These are phyloP conservation scores for Chaetops frenatus DNA, from an alignment of 2,113 vertebrate species.

Conservation along the genomic window DNA sequence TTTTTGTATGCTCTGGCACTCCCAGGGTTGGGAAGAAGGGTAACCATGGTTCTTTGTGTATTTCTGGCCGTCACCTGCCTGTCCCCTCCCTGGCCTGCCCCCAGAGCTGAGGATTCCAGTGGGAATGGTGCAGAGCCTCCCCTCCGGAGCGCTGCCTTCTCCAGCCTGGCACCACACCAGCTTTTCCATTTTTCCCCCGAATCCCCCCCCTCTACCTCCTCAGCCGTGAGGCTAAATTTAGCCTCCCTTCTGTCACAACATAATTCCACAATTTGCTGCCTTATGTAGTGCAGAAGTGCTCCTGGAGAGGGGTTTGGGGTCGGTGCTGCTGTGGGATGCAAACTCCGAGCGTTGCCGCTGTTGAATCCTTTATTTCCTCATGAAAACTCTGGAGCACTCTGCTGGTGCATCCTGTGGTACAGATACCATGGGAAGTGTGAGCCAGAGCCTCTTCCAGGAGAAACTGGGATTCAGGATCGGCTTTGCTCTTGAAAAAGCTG, in stretches of 20 bases:
- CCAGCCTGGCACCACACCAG: background rate
- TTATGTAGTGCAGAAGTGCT: background rate
- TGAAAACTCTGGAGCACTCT: background rate
- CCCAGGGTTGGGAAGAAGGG: background rate
- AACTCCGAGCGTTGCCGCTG: background rate
- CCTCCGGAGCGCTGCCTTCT: background rate
- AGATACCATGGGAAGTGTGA: background rate
- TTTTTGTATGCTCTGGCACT: too few species aligned
- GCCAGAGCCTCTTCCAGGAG: background rate
- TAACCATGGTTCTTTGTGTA: fast-evolving
- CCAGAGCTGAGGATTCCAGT: background rate
- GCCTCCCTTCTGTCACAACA: background rate
- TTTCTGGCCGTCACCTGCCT: background rate
- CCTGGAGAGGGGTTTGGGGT: background rate
- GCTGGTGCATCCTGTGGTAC: background rate
- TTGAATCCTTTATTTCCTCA: background rate
- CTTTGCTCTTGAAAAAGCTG: background rate
- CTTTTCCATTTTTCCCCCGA: background rate
- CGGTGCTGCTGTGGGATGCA: background rate
- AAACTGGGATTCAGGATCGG: background rate
- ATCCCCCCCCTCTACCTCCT: background rate
- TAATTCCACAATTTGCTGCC: background rate
- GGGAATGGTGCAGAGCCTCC: background rate
- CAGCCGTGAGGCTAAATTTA: background rate
- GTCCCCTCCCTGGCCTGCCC: background rate